Base-by-base conservation (phyloP, 1,140 invertebrate species). In the Drosophila pseudoananassae region DNA sequence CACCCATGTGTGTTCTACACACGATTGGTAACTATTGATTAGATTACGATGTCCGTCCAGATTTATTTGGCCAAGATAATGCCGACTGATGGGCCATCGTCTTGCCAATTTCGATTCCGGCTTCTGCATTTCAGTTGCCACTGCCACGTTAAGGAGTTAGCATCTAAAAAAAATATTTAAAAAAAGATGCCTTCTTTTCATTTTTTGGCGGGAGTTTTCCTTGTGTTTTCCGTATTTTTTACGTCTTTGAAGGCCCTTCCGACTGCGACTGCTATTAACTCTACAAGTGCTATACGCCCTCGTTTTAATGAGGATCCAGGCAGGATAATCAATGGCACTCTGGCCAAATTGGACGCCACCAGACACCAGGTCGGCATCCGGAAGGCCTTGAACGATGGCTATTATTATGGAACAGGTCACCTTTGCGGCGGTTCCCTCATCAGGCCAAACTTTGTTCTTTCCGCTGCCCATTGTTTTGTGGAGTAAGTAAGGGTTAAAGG, bases 381-480 rank as follows among this genome's bases (percentile, higher is more conserved):
- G n/a, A 60, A 66, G 25, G 66, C 66, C n/a, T 60, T 78, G 9
- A 81, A 87, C 64, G 84, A 90, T 69, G 88, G 82, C 12, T 87
- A 90, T 15, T 90, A 61, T 58, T 90, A 75, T 45, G 90, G 90
- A 1, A 90, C 78, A 1, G 90, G 90, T 1, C 90, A 91, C 68
- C 53, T 91, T 3, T 92, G 92, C 53, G 92, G 92, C 2, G 92
- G 91, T 9, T 53, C 85, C 0, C 60, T 92, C n/a, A 92, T 93
- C 53, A 71, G 70, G 4, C 58, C 87, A 0, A 78, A 84, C 43
- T 90, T 78, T 45, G 81, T 92, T 2, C 64, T 93, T 0, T 89
- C 90, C 15, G 93, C 93, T 9, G 92, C 92, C 29, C 91, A 94
- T 77, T 93, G 93, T 25, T 92, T 93, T 72, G 76, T 88, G 23